Percentiles rank a stretch among this genome's conserved stretches.
These are phyloP conservation scores for Neodiprion pinetum DNA, from an alignment of 1,140 invertebrate genomes.

Conservation along the genomic window DNA sequence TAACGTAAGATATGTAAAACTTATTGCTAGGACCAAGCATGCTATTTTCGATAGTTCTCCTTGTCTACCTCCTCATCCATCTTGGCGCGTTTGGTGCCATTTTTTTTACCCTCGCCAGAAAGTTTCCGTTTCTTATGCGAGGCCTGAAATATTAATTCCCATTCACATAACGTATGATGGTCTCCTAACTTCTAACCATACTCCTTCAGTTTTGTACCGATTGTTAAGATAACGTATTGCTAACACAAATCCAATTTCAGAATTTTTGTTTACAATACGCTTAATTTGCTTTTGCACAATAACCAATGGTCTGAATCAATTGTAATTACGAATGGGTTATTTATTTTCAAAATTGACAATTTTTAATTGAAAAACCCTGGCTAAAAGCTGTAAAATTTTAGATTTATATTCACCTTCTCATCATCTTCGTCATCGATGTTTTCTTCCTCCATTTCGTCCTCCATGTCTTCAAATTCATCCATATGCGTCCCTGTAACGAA, in stretches of 20 bases:
- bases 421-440: conserved; percentile 79
- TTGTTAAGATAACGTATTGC: no score
- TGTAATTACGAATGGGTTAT: no score
- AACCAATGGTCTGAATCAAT: no score
- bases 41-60: conserved; percentile 33
- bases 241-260: no score
- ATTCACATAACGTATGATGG: conserved; percentile 6
- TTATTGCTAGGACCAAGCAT: not conserved
- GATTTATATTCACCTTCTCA: conserved; percentile 59
- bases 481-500: conserved; percentile 64
- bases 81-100: conserved; percentile 60
- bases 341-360: no score
- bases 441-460: conserved; percentile 80
- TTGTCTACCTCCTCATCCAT: conserved; percentile 59
- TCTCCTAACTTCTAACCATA: not conserved
- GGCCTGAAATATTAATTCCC: conserved; percentile 52
- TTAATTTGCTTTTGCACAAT: no score
- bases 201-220: not conserved
- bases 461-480: conserved; percentile 77
- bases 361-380: conserved; percentile 10
- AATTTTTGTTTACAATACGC: no score
- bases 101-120: conserved; percentile 60
- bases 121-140: conserved; percentile 61
- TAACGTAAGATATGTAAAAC: not conserved
- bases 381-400: conserved; percentile 23